Conservation (phyloP, 2,797 vertebrate species). For the Takifugu rubripes region DNA sequence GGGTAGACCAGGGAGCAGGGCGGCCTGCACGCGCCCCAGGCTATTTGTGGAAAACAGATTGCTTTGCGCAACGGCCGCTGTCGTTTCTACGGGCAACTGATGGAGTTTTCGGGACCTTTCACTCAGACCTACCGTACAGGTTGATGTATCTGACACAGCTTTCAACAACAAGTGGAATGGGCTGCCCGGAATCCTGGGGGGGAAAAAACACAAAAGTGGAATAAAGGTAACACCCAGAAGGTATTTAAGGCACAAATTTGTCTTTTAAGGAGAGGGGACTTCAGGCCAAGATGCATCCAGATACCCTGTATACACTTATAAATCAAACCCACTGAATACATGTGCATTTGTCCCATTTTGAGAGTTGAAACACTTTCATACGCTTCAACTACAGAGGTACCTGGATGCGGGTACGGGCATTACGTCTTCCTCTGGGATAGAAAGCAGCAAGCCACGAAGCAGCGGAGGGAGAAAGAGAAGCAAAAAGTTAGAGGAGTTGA, state of each 20-base stretch:
- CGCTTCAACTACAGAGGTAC: conserved; percentile 76
- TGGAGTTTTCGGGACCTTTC: conserved; percentile 31
- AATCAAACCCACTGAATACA: conserved; percentile 4
- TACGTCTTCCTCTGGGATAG: conserved; percentile 98
- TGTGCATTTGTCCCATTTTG: conserved; percentile 2
- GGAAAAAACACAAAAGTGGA: conserved; percentile 9
- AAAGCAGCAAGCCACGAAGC: conserved; percentile 83
- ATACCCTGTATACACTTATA: conserved; percentile 12
- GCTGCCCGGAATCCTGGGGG: conserved; percentile 82
- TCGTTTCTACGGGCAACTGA: conserved; percentile 16
- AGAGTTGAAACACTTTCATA: conserved; percentile 18
- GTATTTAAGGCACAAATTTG: background rate
- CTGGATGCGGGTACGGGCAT: conserved; percentile 97
- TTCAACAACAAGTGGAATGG: conserved; percentile 94
- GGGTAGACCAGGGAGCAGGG: conserved; percentile 27
- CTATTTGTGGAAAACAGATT: conserved; percentile 43
- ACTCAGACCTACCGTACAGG: conserved; percentile 84
- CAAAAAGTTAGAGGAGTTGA: conserved; percentile 60
- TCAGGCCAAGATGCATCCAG: background rate
- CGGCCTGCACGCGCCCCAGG: conserved; percentile 20
- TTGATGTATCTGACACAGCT: conserved; percentile 98
- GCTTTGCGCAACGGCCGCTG: conserved; percentile 27
- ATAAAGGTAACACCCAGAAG: conserved; percentile 1
- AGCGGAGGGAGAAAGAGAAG: conserved; percentile 85
- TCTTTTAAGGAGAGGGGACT: background rate